Base-by-base conservation (phyloP, 2,888 invertebrate genomes). In the Dasypogon diadema region DNA sequence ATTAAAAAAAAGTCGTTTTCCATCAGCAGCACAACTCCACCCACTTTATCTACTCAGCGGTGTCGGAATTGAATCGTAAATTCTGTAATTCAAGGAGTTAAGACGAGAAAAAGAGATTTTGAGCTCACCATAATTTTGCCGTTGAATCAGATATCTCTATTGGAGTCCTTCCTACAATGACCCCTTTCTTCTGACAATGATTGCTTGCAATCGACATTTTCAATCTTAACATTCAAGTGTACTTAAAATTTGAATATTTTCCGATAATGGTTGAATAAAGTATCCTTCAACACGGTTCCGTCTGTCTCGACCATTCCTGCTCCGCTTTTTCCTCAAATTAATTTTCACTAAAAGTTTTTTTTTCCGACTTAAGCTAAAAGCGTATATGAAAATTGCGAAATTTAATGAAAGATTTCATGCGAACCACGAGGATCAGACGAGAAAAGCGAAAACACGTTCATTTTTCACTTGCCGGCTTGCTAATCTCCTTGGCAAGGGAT, bases 231-330 rank as follows among this genome's bases (percentile, higher is more conserved):
- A 12, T 12, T 24, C 22, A n/a, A 26, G 22, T 42, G 42, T 16
- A 65, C 65, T 65, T 21, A 42, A 65, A 65, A 65, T 30, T 42
- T 65, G 42, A 42, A 65, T 65, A 65, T 46, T 65, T 65, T 46
- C 42, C 42, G 42, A 63, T 63, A 63, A 63, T 56, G 60, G 37
- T 37, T 37, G 37, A 37, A 37, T 34, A 63, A 63, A 63, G 34
- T 34, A 16, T 63, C 37, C 37, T 63, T 37, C 60, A 34, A 63
- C 60, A 18, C 37, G n/a, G 18, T 16, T 63, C 21, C 18, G 60
- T 8, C 60, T 24, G 37, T 37, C 34, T 63, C 42, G n/a, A 46
- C 37, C 30, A 22, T 22, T 65, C n/a, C n/a, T 42, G n/a, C 2
- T 21, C 42, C 65, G 18, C 10, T 18, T 60, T 34, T 60, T 60